A percentile compares a stretch with the other conserved stretches of the same genome.
Conservation (phyloP, 2,888 invertebrate genomes). For the Catocala sponsa region DNA sequence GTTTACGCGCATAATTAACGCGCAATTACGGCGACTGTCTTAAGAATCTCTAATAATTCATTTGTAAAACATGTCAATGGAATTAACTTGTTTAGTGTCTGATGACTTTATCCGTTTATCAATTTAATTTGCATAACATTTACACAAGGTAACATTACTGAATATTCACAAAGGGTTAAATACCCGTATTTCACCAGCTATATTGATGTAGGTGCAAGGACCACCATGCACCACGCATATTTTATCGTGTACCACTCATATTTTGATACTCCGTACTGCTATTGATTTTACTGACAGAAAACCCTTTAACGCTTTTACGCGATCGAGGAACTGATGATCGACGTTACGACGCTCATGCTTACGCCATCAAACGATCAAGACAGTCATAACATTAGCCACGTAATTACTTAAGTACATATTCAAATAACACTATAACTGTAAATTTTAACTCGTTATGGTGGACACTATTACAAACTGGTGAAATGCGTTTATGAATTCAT, state of each 20-base stretch:
- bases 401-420: neutral
- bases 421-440: slow-evolving; percentile 21
- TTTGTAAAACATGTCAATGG: slow-evolving; percentile 38
- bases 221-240: too few relatives aligned
- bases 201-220: too few relatives aligned
- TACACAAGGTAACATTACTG: slow-evolving; percentile 10
- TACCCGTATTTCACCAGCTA: too few relatives aligned
- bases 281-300: too few relatives aligned
- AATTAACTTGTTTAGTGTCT: slow-evolving; percentile 48
- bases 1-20: slow-evolving; percentile 49
- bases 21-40: slow-evolving; percentile 43
- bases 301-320: too few relatives aligned
- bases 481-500: neutral
- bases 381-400: too few relatives aligned
- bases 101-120: slow-evolving; percentile 35
- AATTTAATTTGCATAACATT: slow-evolving; percentile 15
- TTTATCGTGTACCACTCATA: too few relatives aligned
- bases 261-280: too few relatives aligned
- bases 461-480: neutral
- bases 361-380: too few relatives aligned
- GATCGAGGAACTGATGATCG: too few relatives aligned
- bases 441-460: slow-evolving; percentile 16
- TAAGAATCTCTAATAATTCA: slow-evolving; percentile 34
- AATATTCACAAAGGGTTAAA: too few relatives aligned
- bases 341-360: too few relatives aligned